These are phyloP conservation scores for Marronus borbonicus DNA, from an alignment of 2,888 invertebrate species.

Conservation along the genomic window DNA sequence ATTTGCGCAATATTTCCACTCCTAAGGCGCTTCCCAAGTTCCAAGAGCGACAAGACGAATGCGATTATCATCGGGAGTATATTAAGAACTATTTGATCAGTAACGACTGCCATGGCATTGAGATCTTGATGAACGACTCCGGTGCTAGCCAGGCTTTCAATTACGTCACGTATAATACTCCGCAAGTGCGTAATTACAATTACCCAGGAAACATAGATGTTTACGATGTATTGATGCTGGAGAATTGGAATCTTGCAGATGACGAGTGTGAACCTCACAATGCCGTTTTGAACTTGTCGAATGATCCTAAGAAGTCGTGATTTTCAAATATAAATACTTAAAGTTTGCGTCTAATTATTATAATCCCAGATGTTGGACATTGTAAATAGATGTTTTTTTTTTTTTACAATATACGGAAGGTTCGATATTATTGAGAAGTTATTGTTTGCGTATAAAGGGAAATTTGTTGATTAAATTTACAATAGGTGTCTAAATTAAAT, in stretches of 20 bases:
- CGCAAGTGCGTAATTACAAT: constrained; percentile 44
- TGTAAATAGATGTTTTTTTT: too few relatives aligned
- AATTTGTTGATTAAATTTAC: too few relatives aligned
- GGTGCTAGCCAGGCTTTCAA: constrained; percentile 48
- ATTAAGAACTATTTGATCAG: constrained; percentile 55
- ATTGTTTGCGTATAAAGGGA: too few relatives aligned
- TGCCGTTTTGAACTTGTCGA: constrained; percentile 47
- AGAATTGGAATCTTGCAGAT: constrained; percentile 43
- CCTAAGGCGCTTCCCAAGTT: background rate
- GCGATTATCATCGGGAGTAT: constrained; percentile 53
- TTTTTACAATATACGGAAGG: too few relatives aligned
- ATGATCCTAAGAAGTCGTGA: background rate
- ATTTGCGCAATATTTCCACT: background rate
- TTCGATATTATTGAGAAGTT: too few relatives aligned
- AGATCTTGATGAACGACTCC: constrained; percentile 50
- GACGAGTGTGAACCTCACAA: constrained; percentile 14
- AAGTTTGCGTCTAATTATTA: too few relatives aligned
- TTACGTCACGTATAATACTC: constrained; percentile 55
- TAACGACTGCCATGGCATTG: constrained; percentile 53
- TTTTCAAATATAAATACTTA: background rate
- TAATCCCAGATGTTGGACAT: too few relatives aligned
- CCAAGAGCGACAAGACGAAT: constrained; percentile 12
- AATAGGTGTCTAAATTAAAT: too few relatives aligned
- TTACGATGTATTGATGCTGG: constrained; percentile 53
- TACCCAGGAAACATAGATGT: constrained; percentile 50